Base-by-base conservation (phyloP, 2,113 vertebrate species). In the Oryzias curvinotus region DNA sequence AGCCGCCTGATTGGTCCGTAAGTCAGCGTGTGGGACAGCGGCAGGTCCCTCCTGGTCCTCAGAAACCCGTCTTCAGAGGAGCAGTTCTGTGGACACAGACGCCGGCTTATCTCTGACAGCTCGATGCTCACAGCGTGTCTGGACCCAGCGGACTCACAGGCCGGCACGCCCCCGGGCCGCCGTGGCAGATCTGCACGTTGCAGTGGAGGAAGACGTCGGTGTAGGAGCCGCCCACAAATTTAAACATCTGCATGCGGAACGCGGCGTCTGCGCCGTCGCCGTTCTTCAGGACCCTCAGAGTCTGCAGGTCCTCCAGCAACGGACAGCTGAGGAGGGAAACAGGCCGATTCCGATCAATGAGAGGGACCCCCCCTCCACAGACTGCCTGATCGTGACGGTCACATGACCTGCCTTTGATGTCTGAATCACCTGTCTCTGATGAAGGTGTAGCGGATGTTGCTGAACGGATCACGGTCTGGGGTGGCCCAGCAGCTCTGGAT, bases 161-260 rank as follows among this genome's bases (percentile, higher is more conserved):
- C 62, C 90, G 91, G 53, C 90, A 90, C 65, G 78, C 14, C 54
- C 85, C 73, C 47, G 45, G 76, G n/a, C 44, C 74, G 56, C 72
- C 82, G 66, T 92, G 89, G 73, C 92, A 93, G 82, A 93, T 91
- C 88, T 92, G 92, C 58, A 93, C 81, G 18, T 92, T 92, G 83
- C 89, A 90, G 52, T 87, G 85, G 5, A 92, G 82, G 63, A 93
- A 92, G 70, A 92, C 70, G 14, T 92, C 75, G 26, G 82, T 83
- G 57, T 89, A 91, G 44, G 86, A 89, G 69, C 88, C 72, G 23
- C 87, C 87, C 45, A 91, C 85, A 82, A 91, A 93, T 79, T 89
- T 92, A 62, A 94, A 89, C 86, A 93, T 91, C 71, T 91, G 87
- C 48, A 91, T 91, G 70, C 82, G 90, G 82, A 93, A 92, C 45